A percentile compares a stretch with the other conserved stretches of the same genome.
Evolutionary conservation across 2,113 vertebrate genomes (phyloP).

Genomic region (Perccottus glenii): DNA sequence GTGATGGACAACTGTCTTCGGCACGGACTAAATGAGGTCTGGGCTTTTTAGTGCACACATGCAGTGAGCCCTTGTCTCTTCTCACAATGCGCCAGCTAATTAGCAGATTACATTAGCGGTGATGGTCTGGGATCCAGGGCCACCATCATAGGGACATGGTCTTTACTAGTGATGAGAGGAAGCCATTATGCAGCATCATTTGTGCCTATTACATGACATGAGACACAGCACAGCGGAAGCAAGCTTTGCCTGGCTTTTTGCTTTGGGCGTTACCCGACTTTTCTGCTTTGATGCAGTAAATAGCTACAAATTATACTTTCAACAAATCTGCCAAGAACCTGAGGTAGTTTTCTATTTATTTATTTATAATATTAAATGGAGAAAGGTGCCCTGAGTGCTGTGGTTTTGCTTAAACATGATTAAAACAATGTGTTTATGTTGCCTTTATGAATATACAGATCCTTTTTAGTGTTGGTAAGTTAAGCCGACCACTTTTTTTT

Average conservation of each 20-base stretch:
- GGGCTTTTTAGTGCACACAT: conserved; percentile 33
- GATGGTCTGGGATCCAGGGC: conserved; percentile 19
- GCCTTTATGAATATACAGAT: too few species aligned
- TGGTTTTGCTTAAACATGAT: too few species aligned
- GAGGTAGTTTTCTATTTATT: background rate
- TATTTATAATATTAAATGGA: background rate
- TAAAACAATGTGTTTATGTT: too few species aligned
- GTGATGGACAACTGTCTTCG: conserved; percentile 39
- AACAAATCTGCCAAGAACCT: background rate
- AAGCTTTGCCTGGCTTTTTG: background rate
- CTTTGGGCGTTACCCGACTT: background rate
- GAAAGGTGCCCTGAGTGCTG: too few species aligned
- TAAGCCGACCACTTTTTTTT: too few species aligned
- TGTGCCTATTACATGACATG: conserved; percentile 22
- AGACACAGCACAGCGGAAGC: conserved; percentile 3
- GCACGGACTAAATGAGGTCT: conserved; percentile 60
- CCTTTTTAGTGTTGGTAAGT: too few species aligned
- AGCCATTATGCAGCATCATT: conserved; percentile 35
- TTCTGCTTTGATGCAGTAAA: background rate
- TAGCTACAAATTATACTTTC: background rate
- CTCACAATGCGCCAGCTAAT: conserved; percentile 50
- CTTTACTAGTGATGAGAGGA: conserved; percentile 20
- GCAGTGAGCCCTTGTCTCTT: conserved; percentile 33
- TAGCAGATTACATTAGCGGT: conserved; percentile 52
- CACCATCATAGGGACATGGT: conserved; percentile 9